A percentile compares a stretch with the other conserved stretches of the same genome.
phyloP scores from a whole-genome alignment of 2,888 invertebrate genomes.

The Platynereis dumerilii region DNA sequence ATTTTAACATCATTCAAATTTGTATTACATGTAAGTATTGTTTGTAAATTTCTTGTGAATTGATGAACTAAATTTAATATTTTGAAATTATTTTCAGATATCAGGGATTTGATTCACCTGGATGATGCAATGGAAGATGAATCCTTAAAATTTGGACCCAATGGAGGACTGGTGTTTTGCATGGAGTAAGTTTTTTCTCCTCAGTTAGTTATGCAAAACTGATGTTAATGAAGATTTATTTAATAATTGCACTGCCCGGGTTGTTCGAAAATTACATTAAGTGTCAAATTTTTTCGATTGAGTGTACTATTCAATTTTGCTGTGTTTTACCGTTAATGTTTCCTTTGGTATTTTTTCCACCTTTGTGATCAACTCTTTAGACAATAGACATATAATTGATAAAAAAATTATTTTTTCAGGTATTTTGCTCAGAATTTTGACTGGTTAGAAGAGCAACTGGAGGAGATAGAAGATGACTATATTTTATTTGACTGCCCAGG shows the following conservation, averaged over 20 bases:
- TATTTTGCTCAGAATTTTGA: slow-evolving; percentile 89
- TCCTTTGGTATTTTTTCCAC: no score
- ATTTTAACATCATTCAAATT: no score
- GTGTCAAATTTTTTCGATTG: no score
- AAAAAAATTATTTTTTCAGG: slow-evolving; percentile 64
- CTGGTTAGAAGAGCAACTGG: slow-evolving; percentile 87
- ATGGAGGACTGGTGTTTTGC: slow-evolving; percentile 95
- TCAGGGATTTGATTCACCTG: slow-evolving; percentile 75
- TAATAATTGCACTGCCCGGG: no score
- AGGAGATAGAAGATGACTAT: slow-evolving; percentile 87
- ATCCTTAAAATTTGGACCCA: slow-evolving; percentile 91
- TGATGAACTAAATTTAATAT: no score
- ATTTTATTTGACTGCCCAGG: slow-evolving; percentile 96
- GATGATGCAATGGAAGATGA: slow-evolving; percentile 98
- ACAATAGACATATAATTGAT: neutral
- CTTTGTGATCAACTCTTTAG: neutral
- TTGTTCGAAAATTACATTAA: no score
- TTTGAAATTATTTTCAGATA: slow-evolving; percentile 67
- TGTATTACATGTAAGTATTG: no score
- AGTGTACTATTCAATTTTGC: no score
- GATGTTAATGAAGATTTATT: no score
- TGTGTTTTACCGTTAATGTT: no score
- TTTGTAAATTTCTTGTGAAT: no score
- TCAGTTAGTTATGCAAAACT: no score
- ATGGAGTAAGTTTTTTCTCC: slow-evolving; percentile 79